Evolutionary conservation across 2,888 invertebrate species (phyloP).

Genomic region (Drosophila prostipennis): DNA sequence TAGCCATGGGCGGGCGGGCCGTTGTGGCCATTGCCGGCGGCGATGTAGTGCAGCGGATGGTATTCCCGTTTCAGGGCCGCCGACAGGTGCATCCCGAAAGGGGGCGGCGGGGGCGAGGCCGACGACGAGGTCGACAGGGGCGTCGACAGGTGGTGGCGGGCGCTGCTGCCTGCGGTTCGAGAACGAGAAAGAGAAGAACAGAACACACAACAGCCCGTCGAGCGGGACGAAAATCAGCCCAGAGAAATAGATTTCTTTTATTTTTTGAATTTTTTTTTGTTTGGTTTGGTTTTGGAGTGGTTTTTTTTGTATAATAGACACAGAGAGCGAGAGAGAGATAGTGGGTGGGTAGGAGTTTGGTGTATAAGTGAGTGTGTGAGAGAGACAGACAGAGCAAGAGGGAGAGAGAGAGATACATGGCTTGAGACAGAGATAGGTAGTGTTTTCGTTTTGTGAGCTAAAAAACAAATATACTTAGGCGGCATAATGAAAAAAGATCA

Average conservation of each 20-base stretch:
- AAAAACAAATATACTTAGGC: slow-evolving; percentile 54
- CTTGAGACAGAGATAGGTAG: slow-evolving; percentile 45
- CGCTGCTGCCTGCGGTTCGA: slow-evolving; percentile 83
- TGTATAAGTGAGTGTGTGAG: slow-evolving; percentile 44
- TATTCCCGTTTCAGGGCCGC: slow-evolving; percentile 82
- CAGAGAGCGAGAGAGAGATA: slow-evolving; percentile 49
- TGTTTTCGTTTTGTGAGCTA: slow-evolving; percentile 65
- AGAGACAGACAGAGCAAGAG: slow-evolving; percentile 40
- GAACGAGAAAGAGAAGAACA: slow-evolving; percentile 84
- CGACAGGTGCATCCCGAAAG: slow-evolving; percentile 82
- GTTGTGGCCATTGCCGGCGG: slow-evolving; percentile 70
- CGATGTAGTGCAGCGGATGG: slow-evolving; percentile 80
- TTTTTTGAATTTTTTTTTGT: slow-evolving; percentile 58
- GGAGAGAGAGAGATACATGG: slow-evolving; percentile 40
- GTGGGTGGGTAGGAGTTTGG: slow-evolving; percentile 14
- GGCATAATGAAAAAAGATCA: slow-evolving; percentile 46
- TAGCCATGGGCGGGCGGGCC: slow-evolving; percentile 68
- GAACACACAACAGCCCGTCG: slow-evolving; percentile 83
- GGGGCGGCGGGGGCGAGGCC: slow-evolving; percentile 81
- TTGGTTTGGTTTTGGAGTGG: slow-evolving; percentile 8
- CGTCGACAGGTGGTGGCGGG: slow-evolving; percentile 82
- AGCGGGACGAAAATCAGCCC: slow-evolving; percentile 85
- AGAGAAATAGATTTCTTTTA: slow-evolving; percentile 77
- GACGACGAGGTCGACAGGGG: slow-evolving; percentile 82
- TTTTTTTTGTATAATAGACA: slow-evolving; percentile 56